Evolutionary conservation across 92 coral and sea anemone species (phyloP), one percentile per base, ranked within the genome.

Genomic region (Siderastrea radians): DNA sequence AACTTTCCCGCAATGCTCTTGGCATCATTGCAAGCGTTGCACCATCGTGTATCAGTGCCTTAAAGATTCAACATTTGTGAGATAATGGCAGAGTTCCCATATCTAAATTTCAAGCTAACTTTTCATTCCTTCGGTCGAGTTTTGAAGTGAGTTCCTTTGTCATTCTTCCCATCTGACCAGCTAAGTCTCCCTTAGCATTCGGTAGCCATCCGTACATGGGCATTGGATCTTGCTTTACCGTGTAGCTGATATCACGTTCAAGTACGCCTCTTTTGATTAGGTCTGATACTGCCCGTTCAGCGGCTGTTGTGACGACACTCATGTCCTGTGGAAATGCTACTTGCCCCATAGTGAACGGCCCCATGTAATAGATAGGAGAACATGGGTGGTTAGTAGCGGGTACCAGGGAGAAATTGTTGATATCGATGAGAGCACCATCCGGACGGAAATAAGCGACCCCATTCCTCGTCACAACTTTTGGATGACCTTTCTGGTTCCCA

Each of bases 331-430:
- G 90, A 12, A 78, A 86, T 57, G 84, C 90, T 59, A 78, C 48
- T 48, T 78, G 90, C 16, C 90, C 85, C 45, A 57, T 38, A 14
- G 85, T 68, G 45, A 66, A 68, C 8, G 90, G 90, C 13, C 90
- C 90, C 90, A 86, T 86, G 85, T 86, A 86, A n/a, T 86, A 86
- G 68, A 86, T 78, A 54, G 90, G 85, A 3, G 90, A 15, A 7
- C 44, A n/a, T 26, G 78, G 67, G 66, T 17, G 50, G 10, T 68
- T 38, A 14, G 72, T 11, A 5, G 68, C 84, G 13, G 78, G 50
- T 17, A 86, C 85, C 46, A 86, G 63, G 15, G 90, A 86, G 62
- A 75, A 86, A 69, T 86, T 86, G 54, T 68, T 69, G 26, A 86
- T 67, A 45, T 86, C 78, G 9, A 86, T 86, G 48, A 86, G 69